Evolutionary conservation across 2,797 vertebrate species (phyloP).

Genomic region (Periophthalmus magnuspinnatus): DNA sequence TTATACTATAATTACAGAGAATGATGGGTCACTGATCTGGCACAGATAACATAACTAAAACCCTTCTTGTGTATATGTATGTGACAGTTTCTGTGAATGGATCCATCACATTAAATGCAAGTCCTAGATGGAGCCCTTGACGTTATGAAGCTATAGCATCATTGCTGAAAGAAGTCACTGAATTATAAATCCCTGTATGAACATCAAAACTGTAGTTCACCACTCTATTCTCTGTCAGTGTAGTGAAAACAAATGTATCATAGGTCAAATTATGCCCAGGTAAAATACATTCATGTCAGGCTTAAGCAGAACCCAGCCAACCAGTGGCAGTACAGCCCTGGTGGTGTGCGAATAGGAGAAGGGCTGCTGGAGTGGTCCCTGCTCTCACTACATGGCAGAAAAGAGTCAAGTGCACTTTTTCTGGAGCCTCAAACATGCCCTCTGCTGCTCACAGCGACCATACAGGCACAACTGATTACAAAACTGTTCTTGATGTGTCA

Average conservation of each 20-base stretch:
- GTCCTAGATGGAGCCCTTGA: constrained; percentile 88
- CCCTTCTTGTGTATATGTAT: constrained; percentile 59
- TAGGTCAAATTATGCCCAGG: constrained; percentile 66
- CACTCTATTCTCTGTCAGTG: constrained; percentile 47
- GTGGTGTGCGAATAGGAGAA: not conserved
- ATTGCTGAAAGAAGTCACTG: constrained; percentile 53
- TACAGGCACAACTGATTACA: constrained; percentile 4
- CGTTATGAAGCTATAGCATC: constrained; percentile 58
- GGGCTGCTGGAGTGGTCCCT: constrained; percentile 63
- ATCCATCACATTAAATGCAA: constrained; percentile 67
- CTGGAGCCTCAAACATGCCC: constrained; percentile 48
- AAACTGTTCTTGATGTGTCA: constrained; percentile 12
- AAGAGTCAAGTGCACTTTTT: constrained; percentile 69
- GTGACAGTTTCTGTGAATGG: constrained; percentile 52
- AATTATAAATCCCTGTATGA: constrained; percentile 62
- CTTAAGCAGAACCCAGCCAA: constrained; percentile 76
- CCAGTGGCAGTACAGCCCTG: constrained; percentile 44
- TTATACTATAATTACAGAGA: constrained; percentile 82
- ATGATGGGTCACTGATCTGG: constrained; percentile 75
- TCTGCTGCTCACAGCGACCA: constrained; percentile 24
- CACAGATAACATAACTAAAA: constrained; percentile 71
- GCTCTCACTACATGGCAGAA: constrained; percentile 61
- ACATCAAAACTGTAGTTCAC: constrained; percentile 48
- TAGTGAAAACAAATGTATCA: constrained; percentile 51
- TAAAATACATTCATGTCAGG: constrained; percentile 87